Conservation (phyloP, 2,797 vertebrate species). For the Paramormyrops hopkinsi region DNA sequence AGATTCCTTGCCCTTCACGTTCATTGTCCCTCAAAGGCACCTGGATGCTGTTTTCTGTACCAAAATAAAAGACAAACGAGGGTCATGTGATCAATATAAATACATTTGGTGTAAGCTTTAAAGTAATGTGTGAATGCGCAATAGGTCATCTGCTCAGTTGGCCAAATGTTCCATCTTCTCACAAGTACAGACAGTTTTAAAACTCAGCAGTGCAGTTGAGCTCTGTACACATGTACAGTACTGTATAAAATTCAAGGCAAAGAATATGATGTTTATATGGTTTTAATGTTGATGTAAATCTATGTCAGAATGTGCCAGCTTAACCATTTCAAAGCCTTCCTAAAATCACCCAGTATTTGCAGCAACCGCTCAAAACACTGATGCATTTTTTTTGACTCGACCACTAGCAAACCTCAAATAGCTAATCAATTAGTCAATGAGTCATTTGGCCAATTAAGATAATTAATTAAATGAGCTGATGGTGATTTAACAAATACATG, state of each 20-base stretch:
- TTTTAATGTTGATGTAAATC: background rate
- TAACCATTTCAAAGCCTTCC: background rate
- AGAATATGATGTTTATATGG: background rate
- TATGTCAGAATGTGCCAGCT: background rate
- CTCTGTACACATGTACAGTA: background rate
- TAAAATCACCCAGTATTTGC: background rate
- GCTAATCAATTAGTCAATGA: background rate
- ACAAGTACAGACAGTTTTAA: background rate
- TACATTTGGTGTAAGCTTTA: background rate
- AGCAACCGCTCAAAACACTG: background rate
- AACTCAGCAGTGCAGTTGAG: background rate
- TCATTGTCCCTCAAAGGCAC: conserved; percentile 80
- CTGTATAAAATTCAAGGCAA: background rate
- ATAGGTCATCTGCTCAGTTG: background rate
- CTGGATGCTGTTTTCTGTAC: background rate
- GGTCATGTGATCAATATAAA: background rate
- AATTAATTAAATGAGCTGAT: background rate
- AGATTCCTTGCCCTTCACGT: conserved; percentile 82
- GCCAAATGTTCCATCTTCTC: background rate
- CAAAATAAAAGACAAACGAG: background rate
- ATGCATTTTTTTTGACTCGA: background rate
- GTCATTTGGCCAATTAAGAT: background rate
- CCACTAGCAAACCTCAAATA: background rate
- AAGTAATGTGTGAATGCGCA: background rate
- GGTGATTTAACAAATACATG: background rate